Base-by-base conservation (phyloP, 2,113 vertebrate species). In the Lamprologus speciosus region DNA sequence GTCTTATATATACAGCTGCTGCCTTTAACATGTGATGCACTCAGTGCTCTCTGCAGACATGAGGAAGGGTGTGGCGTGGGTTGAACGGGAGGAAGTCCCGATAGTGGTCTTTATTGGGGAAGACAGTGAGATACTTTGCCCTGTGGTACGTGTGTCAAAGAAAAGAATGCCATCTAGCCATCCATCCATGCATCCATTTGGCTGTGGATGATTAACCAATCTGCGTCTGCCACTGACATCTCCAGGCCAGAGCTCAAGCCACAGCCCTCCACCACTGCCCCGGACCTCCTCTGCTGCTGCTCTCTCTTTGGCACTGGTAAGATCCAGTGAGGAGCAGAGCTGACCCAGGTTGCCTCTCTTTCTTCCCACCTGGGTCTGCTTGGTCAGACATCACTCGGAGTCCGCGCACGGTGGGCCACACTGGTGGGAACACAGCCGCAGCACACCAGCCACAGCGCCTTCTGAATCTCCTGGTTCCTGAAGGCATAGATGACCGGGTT, bases 391-490 rank as follows among this genome's bases (percentile, higher is more conserved):
- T 99, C 98, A 28, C 99, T 99, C 31, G 99, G 99, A 5, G 98
- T 99, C 95, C 98, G 96, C 2, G 98, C 98, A 82, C 99, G 96
- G 21, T 98, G 97, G 37, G 97, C 96, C 91, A 99, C 95, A 7
- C 97, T 96, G 87, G 97, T 93, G 4, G 98, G 98, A 91, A 98
- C 87, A 26, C 98, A 99, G 78, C 98, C 98, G 2, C 99, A 99
- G 93, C 98, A 99, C 80, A 99, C 88, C 91, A 99, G 96, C 97
- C 98, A 99, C 90, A 99, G 97, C 1, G 99, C 98, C 93, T 99
- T 99, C 94, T 99, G 99, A 95, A 99, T 99, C 96, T 99, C 99
- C 91, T 99, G 99, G 96, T 99, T 99, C 93, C 99, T 96, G 96
- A 99, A 99, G 89, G 99, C 99, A 5, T 99, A 99, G 90, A 99